Base-by-base conservation (phyloP, 2,113 vertebrate species). In the Chamaea fasciata region DNA sequence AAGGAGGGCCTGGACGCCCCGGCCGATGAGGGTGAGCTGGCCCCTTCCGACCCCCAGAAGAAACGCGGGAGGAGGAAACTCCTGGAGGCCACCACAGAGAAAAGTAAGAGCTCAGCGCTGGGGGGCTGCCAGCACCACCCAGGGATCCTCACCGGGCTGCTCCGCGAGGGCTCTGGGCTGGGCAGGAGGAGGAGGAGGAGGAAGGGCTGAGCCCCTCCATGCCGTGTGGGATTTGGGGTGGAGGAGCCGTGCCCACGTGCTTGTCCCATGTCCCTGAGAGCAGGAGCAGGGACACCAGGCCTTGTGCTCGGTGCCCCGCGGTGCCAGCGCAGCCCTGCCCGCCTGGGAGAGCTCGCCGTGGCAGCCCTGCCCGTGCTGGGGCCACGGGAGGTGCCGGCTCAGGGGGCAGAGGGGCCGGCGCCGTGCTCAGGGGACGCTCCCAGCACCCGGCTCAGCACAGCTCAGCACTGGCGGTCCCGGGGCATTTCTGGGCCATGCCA, bases 11-110 rank as follows among this genome's bases (percentile, higher is more conserved):
- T 97, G 53, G 98, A 99, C 83, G 96, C 97, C 8, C 98, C 98
- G 37, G 80, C 80, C 39, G 98, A 98, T 78, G 98, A 98, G 92
- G 98, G 98, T 92, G 98, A 99, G 97, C 89, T 95, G 64, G 95
- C 97, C 95, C 95, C 93, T 67, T 83, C 93, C 64, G 95, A 91
- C 91, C 97, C 98, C 59, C 97, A 96, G 94, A 98, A 98, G 97
- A 99, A 98, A 95, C 97, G 98, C 95, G 98, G 98, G 50, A 97
- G 98, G 94, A 98, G 98, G 98, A 99, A 99, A 98, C 98, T 98
- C 57, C 94, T 96, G 95, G 98, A 98, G 94, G 97, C 97, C 55
- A 92, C 97, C 55, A 92, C 98, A 8, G 98, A 98, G 28, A 98
- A 99, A 98, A 98, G 99, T 99, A 97, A 98, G 98, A 97, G 75